Evolutionary conservation across 2,888 invertebrate genomes (phyloP), one percentile per base, ranked within the genome.

Genomic region (Vannuccia rotundouncinata): DNA sequence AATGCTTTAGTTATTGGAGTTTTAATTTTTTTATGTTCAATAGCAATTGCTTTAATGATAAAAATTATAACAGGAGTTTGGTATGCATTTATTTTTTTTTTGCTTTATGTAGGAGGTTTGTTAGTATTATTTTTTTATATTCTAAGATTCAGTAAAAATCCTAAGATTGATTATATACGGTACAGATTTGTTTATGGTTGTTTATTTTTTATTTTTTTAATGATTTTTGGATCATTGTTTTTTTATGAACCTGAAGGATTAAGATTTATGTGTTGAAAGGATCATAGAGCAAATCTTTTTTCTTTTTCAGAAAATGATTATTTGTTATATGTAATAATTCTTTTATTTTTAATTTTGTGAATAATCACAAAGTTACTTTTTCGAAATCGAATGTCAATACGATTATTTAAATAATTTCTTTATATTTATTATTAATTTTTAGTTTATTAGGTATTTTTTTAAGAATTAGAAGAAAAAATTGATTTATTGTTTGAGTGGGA

Each of bases 271-370:
- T n/a, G n/a, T n/a, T n/a, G n/a, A n/a, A n/a, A n/a, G n/a, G n/a
- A n/a, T n/a, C n/a, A 5, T 2, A 75, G 75, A 31, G 91, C 91
- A 91, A 91, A 90, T 88, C 90, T 91, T 90, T 91, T 91, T 91
- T 91, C 91, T 91, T 91, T 90, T 84, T 81, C 91, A 90, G 91
- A 89, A 88, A 89, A 31, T 84, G 89, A 89, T 89, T 87, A 87
- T 89, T 86, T 89, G 88, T 83, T 88, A 90, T 89, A 90, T 89
- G 90, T 89, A 87, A 87, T 85, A 90, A 87, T 89, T 88, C 90
- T 86, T 82, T 88, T 89, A 86, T 90, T 85, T 86, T 88, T 85
- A 88, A 86, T 45, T 0, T 82, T 83, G 86, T 78, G 59, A 59
- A 10, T 78, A 5, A 31, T 75, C 29, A 75, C 75, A 29, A 75